phyloP scores from a whole-genome alignment of 2,797 vertebrate species.

The Otolemur crassicaudatus region DNA sequence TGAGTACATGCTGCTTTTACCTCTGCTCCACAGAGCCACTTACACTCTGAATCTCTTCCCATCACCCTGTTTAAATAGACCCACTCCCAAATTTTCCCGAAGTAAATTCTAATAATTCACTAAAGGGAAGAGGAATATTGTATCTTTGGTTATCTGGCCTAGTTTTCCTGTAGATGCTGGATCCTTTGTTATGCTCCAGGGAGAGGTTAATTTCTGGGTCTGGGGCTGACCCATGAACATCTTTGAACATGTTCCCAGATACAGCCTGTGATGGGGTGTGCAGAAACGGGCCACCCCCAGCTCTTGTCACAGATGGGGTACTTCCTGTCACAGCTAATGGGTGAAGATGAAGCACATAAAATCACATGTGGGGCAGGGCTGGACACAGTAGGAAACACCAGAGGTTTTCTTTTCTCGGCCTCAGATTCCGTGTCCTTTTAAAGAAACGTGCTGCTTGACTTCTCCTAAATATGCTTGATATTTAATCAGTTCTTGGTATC shows the following conservation, averaged over 20 bases:
- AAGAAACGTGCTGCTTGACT: conserved; percentile 14
- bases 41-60: not conserved
- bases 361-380: not conserved
- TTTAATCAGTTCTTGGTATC: not conserved
- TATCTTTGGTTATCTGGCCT: not conserved
- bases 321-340: not conserved
- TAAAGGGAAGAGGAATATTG: not conserved
- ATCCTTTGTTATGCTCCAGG: not conserved
- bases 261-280: not conserved
- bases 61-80: not conserved
- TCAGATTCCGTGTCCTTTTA: not conserved
- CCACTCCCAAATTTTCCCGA: not conserved
- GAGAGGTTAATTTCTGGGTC: not conserved
- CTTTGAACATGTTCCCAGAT: not conserved
- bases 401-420: not conserved
- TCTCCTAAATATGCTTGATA: not conserved
- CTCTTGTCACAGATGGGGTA: not conserved
- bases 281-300: not conserved
- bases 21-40: not conserved
- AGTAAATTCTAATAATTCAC: not conserved
- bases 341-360: not conserved
- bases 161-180: not conserved
- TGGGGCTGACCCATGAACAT: not conserved
- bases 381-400: not conserved
- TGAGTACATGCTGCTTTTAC: not conserved